Conservation (phyloP, 2,888 invertebrate genomes). For the Zhuqinia jingwanae region DNA sequence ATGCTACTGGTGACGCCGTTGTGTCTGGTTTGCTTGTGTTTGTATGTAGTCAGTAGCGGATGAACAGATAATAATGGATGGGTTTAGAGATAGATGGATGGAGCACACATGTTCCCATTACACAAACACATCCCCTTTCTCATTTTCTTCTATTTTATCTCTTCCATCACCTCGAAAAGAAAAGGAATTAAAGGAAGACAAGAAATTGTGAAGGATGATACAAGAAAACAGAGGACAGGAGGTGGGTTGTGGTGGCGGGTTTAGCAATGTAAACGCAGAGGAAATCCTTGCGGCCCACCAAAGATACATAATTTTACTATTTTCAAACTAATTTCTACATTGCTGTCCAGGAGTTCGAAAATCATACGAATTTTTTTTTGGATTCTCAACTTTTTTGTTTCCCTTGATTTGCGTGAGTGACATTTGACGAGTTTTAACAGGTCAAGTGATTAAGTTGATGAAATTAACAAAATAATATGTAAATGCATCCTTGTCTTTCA, state of each 20-base stretch:
- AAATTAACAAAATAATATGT: no score
- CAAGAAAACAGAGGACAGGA: no score
- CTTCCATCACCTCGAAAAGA: neutral
- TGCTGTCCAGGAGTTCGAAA: no score
- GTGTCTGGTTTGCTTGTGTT: no score
- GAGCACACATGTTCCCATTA: slow-evolving; percentile 34
- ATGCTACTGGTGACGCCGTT: neutral
- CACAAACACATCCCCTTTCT: neutral
- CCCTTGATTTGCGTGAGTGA: no score
- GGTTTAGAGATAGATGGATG: neutral
- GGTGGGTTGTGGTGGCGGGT: neutral
- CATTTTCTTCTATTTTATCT: neutral
- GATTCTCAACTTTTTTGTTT: no score
- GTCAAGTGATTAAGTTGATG: no score
- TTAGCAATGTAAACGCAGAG: neutral
- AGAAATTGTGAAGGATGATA: no score
- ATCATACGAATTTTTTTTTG: no score
- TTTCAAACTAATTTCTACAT: no score
- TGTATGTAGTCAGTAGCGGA: neutral
- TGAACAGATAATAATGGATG: slow-evolving; percentile 33
- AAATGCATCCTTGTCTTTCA: no score
- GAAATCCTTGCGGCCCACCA: neutral
- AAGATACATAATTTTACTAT: neutral
- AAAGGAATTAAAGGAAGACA: slow-evolving; percentile 13
- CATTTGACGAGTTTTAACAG: no score